Base-by-base conservation (phyloP, 1,140 invertebrate species). In the Calephelis virginiensis region DNA sequence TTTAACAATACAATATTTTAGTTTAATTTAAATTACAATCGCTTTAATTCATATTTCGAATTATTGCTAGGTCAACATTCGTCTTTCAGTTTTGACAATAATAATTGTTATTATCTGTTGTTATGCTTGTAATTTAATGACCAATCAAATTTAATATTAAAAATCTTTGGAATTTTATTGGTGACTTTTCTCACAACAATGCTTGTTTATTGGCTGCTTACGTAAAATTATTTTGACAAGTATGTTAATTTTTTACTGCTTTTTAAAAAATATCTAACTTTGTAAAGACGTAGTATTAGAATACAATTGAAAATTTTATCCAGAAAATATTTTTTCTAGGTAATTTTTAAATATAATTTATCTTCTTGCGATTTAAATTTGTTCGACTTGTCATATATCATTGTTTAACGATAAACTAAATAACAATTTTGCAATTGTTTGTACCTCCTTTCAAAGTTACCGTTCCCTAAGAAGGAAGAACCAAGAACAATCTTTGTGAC, bases 401-500 rank as follows among this genome's bases (percentile, higher is more conserved):
- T 43, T 5, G 17, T 4, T 28, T 5, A 53, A 6, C 9, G 7
- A 13, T 63, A 0, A 28, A 49, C 48, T 13, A 53, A 17, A 37
- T 46, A 49, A 53, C 40, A 56, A 67, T 14, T 48, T 61, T 49
- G n/a, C 14, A 60, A 40, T 48, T 48, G 64, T 60, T 43, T 47
- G 28, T 49, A 79, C 82, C 74, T 72, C 70, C 45, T 64, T 72
- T 63, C 81, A 85, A 89, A 71, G 77, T 74, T 79, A 81, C 67
- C 80, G 75, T 71, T 64, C 73, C 70, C 73, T 77, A 67, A 78
- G 75, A 53, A 68, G 68, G 73, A 76, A 77, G 74, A 82, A 80
- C 72, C 72, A 75, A 80, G 83, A 78, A 81, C 81, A 88, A 90
- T 82, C 86, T 90, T 90, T 89, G 85, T 90, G 87, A 90, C 87